phyloP scores from a whole-genome alignment of 2,888 invertebrate genomes.

The Pyralis farinalis region DNA sequence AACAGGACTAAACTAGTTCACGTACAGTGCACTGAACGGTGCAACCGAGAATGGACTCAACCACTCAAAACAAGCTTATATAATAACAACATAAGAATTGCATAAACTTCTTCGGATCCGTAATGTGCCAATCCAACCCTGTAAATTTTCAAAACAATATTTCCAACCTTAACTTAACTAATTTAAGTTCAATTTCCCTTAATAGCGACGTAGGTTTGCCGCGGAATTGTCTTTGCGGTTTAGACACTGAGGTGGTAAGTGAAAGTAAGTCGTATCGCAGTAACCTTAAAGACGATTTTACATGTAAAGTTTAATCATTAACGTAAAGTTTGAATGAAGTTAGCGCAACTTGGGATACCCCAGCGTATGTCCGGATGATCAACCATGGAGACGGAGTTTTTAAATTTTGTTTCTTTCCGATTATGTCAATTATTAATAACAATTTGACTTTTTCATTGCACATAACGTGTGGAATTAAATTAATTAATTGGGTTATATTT shows the following conservation, averaged over 20 bases:
- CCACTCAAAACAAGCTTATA: conserved; percentile 65
- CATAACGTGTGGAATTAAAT: too few relatives aligned
- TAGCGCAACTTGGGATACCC: conserved; percentile 74
- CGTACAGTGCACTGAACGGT: conserved; percentile 64
- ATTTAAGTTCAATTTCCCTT: conserved; percentile 22
- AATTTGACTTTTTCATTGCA: too few relatives aligned
- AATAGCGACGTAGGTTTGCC: conserved; percentile 19
- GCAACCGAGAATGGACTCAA: conserved; percentile 55
- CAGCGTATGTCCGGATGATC: conserved; percentile 43
- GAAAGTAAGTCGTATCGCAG: conserved; percentile 23
- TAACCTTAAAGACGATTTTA: conserved; percentile 29
- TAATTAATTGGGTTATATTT: too few relatives aligned
- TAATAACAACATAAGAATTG: conserved; percentile 78
- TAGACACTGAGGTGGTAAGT: conserved; percentile 17
- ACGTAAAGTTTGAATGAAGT: conserved; percentile 58
- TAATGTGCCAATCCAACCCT: conserved; percentile 38
- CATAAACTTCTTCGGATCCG: conserved; percentile 67
- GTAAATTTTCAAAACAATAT: background rate
- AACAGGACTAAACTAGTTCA: conserved; percentile 34
- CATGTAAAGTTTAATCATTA: conserved; percentile 18
- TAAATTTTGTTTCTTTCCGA: background rate
- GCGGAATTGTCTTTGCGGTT: conserved; percentile 20
- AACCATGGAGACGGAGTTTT: conserved; percentile 41
- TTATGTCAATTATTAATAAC: too few relatives aligned
- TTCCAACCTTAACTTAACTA: conserved; percentile 5